phyloP scores from a whole-genome alignment of 2,797 vertebrate genomes.

The Eulemur rubriventer region DNA sequence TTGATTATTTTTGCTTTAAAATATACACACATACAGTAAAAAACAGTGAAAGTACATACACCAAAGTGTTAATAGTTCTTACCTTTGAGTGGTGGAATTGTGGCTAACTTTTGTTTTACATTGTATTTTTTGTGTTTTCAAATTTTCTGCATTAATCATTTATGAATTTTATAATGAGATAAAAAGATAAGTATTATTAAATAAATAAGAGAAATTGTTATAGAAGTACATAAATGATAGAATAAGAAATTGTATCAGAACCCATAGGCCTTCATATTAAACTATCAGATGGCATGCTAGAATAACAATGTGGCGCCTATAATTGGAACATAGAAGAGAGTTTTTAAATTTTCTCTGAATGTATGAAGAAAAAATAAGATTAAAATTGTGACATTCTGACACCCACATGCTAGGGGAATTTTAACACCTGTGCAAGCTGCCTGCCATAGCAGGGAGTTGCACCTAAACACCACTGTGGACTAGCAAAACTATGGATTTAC shows the following conservation, averaged over 20 bases:
- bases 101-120: neutral
- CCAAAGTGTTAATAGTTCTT: neutral
- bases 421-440: neutral
- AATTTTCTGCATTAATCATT: constrained; percentile 21
- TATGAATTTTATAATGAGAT: constrained; percentile 2
- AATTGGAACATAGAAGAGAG: neutral
- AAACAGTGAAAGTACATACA: neutral
- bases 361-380: neutral
- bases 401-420: neutral
- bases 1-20: constrained; percentile 11
- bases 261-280: neutral
- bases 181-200: neutral
- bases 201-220: neutral
- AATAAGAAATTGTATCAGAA: neutral
- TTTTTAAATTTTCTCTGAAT: neutral
- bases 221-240: neutral
- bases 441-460: neutral
- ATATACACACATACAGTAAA: neutral
- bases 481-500: neutral
- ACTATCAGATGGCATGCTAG: neutral
- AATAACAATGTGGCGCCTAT: neutral
- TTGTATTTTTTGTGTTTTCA: neutral
- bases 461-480: neutral
- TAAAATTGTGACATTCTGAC: neutral
- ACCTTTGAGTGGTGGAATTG: neutral